A percentile compares a stretch with the other conserved stretches of the same genome.
phyloP scores from a whole-genome alignment of 2,113 vertebrate genomes.

The Scartelaos histophorus region DNA sequence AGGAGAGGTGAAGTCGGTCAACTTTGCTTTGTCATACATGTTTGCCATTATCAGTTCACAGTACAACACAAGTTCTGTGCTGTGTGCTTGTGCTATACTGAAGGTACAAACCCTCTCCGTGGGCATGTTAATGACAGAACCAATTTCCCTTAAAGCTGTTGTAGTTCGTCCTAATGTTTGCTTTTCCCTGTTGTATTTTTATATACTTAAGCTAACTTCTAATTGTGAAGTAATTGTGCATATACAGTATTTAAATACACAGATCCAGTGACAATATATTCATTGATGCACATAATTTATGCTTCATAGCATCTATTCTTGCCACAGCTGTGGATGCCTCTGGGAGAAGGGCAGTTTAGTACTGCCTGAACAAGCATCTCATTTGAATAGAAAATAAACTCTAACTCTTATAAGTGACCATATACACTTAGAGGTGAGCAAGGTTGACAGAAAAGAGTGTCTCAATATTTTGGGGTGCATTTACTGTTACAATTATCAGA shows the following conservation, averaged over 20 bases:
- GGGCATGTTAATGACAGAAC: background rate
- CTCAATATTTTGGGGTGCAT: too few relatives aligned
- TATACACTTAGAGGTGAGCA: background rate
- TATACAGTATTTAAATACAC: conserved; percentile 26
- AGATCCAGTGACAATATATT: conserved; percentile 13
- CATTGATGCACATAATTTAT: conserved; percentile 46
- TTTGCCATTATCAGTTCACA: too few relatives aligned
- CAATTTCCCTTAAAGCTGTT: background rate
- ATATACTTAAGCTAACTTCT: background rate
- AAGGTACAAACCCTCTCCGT: too few relatives aligned
- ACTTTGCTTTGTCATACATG: too few relatives aligned
- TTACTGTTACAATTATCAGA: too few relatives aligned
- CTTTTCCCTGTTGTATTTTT: background rate
- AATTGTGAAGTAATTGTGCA: conserved; percentile 6
- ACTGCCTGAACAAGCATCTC: conserved; percentile 20
- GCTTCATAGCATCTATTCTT: conserved; percentile 15
- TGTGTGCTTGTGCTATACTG: too few relatives aligned
- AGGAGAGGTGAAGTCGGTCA: too few relatives aligned
- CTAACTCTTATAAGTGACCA: conserved; percentile 10
- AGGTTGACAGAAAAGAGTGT: too few relatives aligned
- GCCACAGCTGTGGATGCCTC: conserved; percentile 2
- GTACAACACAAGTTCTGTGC: too few relatives aligned
- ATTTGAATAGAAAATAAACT: conserved; percentile 26
- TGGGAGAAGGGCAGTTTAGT: conserved; percentile 10
- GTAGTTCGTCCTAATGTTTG: background rate